Conservation (phyloP, 2,888 invertebrate species). For the Tachina fera region DNA sequence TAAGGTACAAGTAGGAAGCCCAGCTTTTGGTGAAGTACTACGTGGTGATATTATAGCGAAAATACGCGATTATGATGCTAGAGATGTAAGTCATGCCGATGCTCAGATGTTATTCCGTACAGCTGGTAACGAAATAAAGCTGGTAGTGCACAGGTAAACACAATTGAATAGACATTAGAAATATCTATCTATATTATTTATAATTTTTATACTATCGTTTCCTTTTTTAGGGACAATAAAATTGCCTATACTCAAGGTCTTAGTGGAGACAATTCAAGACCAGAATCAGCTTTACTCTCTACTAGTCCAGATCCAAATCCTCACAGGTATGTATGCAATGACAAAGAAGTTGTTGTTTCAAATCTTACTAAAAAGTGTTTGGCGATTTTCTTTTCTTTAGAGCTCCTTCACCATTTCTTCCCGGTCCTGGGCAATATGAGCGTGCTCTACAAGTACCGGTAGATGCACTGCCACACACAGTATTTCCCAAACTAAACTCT, state of each 20-base stretch:
- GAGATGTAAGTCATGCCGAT: slow-evolving; percentile 94
- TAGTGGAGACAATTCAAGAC: slow-evolving; percentile 84
- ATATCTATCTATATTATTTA: not conserved
- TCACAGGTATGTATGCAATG: slow-evolving; percentile 83
- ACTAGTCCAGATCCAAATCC: slow-evolving; percentile 78
- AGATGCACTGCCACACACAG: slow-evolving; percentile 84
- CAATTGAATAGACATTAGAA: not conserved
- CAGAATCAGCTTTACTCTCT: slow-evolving; percentile 82
- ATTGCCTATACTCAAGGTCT: slow-evolving; percentile 82
- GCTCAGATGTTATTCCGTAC: slow-evolving; percentile 94
- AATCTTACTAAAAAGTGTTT: not conserved
- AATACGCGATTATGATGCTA: slow-evolving; percentile 94
- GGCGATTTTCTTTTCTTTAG: slow-evolving; percentile 69
- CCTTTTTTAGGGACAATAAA: slow-evolving; percentile 80
- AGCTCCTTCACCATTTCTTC: slow-evolving; percentile 85
- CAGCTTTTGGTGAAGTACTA: slow-evolving; percentile 92
- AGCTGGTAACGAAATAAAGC: slow-evolving; percentile 90
- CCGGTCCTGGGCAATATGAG: slow-evolving; percentile 83
- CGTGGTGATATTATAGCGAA: slow-evolving; percentile 95
- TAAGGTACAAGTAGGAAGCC: slow-evolving; percentile 93
- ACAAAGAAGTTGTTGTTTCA: not conserved
- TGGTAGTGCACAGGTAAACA: slow-evolving; percentile 91
- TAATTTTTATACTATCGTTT: not conserved
- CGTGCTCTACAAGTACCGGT: slow-evolving; percentile 81
- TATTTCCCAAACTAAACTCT: slow-evolving; percentile 83